Conservation (phyloP, 2,888 invertebrate genomes). For the Pedicia rivosa region DNA sequence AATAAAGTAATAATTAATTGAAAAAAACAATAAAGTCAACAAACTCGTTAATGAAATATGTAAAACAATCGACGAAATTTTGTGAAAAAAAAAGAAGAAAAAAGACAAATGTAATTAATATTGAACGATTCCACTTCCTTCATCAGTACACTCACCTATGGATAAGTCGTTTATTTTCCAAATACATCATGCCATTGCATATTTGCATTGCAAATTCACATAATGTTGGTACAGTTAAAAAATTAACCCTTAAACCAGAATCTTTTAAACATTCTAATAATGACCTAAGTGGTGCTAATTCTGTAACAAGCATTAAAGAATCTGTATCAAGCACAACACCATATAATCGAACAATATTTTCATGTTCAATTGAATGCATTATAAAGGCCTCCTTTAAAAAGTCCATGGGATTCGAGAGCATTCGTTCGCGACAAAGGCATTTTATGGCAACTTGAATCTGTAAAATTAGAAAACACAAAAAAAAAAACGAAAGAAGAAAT, state of each 20-base stretch:
- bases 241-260: slow-evolving; percentile 74
- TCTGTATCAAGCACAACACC: slow-evolving; percentile 93
- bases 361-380: slow-evolving; percentile 96
- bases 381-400: slow-evolving; percentile 96
- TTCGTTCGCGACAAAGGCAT: slow-evolving; percentile 82
- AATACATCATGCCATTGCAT: slow-evolving; percentile 94
- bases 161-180: slow-evolving; percentile 90
- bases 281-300: slow-evolving; percentile 88
- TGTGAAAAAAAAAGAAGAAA: neutral
- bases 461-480: slow-evolving; percentile 14
- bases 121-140: neutral
- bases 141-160: slow-evolving; percentile 56
- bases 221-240: slow-evolving; percentile 73
- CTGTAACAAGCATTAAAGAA: slow-evolving; percentile 66
- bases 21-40: no score
- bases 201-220: slow-evolving; percentile 95
- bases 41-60: no score
- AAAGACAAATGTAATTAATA: neutral
- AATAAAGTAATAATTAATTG: no score
- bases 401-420: slow-evolving; percentile 92
- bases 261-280: slow-evolving; percentile 92
- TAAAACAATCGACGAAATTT: no score
- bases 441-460: slow-evolving; percentile 94
- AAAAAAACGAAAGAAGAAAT: slow-evolving; percentile 5
- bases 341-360: slow-evolving; percentile 91